phyloP scores from a whole-genome alignment of 2,113 vertebrate genomes.

The Ahaetulla prasina region DNA sequence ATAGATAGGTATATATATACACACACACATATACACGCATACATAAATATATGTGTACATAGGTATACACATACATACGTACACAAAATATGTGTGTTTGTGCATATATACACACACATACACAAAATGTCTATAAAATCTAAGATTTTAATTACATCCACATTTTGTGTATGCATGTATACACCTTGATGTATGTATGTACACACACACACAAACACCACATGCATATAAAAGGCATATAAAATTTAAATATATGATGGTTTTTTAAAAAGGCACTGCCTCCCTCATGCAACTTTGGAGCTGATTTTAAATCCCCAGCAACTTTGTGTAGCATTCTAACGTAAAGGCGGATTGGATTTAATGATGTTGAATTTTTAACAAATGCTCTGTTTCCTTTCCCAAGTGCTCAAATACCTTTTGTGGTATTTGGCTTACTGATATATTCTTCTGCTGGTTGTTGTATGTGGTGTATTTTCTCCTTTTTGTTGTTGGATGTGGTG shows the following conservation, averaged over 20 bases:
- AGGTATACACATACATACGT: too few species aligned
- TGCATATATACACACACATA: too few species aligned
- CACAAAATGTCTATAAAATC: too few species aligned
- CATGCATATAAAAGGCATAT: neutral
- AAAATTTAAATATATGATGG: too few species aligned
- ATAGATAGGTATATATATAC: too few species aligned
- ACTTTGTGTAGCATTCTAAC: conserved; percentile 62
- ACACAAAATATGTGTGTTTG: too few species aligned
- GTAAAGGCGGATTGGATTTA: conserved; percentile 30
- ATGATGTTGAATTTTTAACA: conserved; percentile 35
- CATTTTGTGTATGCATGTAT: too few species aligned
- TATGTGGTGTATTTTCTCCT: conserved; percentile 46
- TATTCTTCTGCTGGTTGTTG: conserved; percentile 42
- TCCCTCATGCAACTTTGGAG: conserved; percentile 23
- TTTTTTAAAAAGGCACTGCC: too few species aligned
- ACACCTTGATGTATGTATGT: too few species aligned
- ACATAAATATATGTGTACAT: too few species aligned
- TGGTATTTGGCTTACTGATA: conserved; percentile 59
- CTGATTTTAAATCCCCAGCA: conserved; percentile 44
- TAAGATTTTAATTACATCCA: too few species aligned
- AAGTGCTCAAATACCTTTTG: conserved; percentile 61
- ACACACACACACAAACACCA: neutral
- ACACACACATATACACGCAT: too few species aligned
- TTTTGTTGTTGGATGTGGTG: conserved; percentile 19
- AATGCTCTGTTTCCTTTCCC: conserved; percentile 31